phyloP scores from a whole-genome alignment of 35 echinoderm and acorn worm species.

The Amphiura filiformis region DNA sequence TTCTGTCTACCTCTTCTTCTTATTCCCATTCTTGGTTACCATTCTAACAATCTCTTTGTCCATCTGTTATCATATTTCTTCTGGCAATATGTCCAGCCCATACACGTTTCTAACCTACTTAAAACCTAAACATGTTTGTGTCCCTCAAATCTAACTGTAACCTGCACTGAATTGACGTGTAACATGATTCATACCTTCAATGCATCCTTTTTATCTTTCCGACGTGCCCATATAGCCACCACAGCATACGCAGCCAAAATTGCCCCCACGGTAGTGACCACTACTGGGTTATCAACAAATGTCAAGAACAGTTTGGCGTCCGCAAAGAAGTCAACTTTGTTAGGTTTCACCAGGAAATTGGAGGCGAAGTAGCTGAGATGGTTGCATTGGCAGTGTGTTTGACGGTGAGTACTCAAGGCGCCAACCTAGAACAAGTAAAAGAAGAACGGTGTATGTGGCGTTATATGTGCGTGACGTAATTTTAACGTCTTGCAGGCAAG shows the following conservation, averaged over 20 bases:
- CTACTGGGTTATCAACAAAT: slow-evolving; percentile 80
- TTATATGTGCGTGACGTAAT: not conserved
- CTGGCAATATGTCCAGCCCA: too few relatives aligned
- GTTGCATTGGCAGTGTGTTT: slow-evolving; percentile 74
- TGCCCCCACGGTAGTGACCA: slow-evolving; percentile 54
- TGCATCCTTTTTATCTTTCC: slow-evolving; percentile 70
- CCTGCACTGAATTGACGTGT: too few relatives aligned
- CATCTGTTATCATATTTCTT: too few relatives aligned
- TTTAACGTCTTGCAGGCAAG: too few relatives aligned
- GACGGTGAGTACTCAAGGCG: slow-evolving; percentile 24
- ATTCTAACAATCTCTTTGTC: too few relatives aligned
- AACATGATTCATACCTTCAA: slow-evolving; percentile 63
- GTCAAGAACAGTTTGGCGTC: slow-evolving; percentile 86
- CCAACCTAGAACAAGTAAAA: slow-evolving; percentile 66
- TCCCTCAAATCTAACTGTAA: too few relatives aligned
- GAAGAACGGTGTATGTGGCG: too few relatives aligned
- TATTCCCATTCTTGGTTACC: too few relatives aligned
- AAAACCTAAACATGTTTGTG: too few relatives aligned
- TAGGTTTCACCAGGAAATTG: slow-evolving; percentile 76
- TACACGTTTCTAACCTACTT: too few relatives aligned
- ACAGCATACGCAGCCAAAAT: slow-evolving; percentile 47
- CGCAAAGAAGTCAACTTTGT: slow-evolving; percentile 71
- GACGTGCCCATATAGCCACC: slow-evolving; percentile 56
- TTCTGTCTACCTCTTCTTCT: too few relatives aligned
- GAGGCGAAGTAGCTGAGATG: slow-evolving; percentile 94